phyloP scores from a whole-genome alignment of 2,888 invertebrate genomes.

The Leptopilina myrica region DNA sequence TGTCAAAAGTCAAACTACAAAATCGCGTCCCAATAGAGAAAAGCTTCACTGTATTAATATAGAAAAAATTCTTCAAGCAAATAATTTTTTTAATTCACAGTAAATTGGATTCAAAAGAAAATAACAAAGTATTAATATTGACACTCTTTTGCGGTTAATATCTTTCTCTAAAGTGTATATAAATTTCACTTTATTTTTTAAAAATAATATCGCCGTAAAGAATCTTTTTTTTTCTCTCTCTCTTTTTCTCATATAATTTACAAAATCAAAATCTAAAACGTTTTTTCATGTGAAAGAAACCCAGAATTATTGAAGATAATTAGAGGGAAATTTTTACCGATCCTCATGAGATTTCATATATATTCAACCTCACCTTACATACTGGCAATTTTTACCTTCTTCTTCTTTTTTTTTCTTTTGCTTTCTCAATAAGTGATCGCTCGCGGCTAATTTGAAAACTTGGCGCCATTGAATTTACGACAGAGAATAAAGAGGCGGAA shows the following conservation, averaged over 20 bases:
- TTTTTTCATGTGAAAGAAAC: slow-evolving; percentile 3
- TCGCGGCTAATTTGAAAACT: slow-evolving; percentile 34
- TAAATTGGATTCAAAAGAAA: too few species aligned
- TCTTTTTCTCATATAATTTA: not conserved
- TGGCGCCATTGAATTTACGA: slow-evolving; percentile 33
- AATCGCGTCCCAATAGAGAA: too few species aligned
- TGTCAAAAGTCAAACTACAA: too few species aligned
- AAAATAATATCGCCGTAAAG: not conserved
- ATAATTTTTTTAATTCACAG: too few species aligned
- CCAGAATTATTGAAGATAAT: slow-evolving; percentile 36
- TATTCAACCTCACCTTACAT: slow-evolving; percentile 29
- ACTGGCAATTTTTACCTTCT: slow-evolving; percentile 27
- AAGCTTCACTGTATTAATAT: too few species aligned
- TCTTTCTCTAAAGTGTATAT: too few species aligned
- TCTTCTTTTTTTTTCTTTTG: not conserved
- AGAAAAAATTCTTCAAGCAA: too few species aligned
- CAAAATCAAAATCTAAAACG: slow-evolving; percentile 7
- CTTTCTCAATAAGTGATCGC: slow-evolving; percentile 33
- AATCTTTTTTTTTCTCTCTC: too few species aligned
- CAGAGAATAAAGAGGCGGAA: not conserved
- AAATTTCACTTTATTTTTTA: too few species aligned
- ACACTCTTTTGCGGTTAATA: too few species aligned
- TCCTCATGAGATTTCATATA: slow-evolving; percentile 24
- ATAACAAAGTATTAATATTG: too few species aligned
- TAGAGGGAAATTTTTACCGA: slow-evolving; percentile 38